Evolutionary conservation across 37 sponge, comb jelly and placozoan genomes (phyloP).

Genomic region (Diacarnus erythraeanus): DNA sequence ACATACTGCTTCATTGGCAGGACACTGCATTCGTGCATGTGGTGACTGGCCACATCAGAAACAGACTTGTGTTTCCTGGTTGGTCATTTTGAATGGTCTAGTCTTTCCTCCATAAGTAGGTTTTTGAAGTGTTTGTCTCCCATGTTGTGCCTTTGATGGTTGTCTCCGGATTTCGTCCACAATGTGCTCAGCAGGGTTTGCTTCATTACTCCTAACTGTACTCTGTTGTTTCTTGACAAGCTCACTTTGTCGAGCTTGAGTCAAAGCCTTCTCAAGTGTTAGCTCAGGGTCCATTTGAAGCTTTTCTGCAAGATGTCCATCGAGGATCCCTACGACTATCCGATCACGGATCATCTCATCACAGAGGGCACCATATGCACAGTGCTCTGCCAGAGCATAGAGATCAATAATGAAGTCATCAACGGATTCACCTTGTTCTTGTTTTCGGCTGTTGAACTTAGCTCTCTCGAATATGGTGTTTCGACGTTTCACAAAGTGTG

Average conservation of each 20-base stretch:
- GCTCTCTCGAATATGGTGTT: too few relatives aligned
- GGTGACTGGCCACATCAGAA: background rate
- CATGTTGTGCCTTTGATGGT: too few relatives aligned
- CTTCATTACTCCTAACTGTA: background rate
- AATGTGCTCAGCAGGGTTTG: too few relatives aligned
- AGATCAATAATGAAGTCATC: slow-evolving; percentile 35
- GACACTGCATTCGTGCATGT: slow-evolving; percentile 3
- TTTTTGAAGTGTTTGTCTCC: too few relatives aligned
- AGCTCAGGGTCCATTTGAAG: slow-evolving; percentile 28
- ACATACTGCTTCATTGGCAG: slow-evolving; percentile 18
- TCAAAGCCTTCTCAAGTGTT: slow-evolving; percentile 9
- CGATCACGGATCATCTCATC: slow-evolving; percentile 45
- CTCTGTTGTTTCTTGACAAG: background rate
- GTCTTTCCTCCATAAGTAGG: too few relatives aligned
- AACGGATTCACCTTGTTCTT: slow-evolving; percentile 28
- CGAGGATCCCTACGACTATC: slow-evolving; percentile 30
- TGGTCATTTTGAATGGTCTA: too few relatives aligned
- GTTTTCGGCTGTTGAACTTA: background rate
- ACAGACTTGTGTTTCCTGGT: background rate
- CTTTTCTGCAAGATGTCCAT: slow-evolving; percentile 30
- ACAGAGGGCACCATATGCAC: slow-evolving; percentile 20
- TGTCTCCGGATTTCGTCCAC: too few relatives aligned
- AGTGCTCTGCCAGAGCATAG: slow-evolving; percentile 12
- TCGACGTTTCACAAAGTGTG: too few relatives aligned
- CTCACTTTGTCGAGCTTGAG: slow-evolving; percentile 9